phyloP scores from a whole-genome alignment of 2,888 invertebrate genomes.

The Pristionchus entomophagus region DNA sequence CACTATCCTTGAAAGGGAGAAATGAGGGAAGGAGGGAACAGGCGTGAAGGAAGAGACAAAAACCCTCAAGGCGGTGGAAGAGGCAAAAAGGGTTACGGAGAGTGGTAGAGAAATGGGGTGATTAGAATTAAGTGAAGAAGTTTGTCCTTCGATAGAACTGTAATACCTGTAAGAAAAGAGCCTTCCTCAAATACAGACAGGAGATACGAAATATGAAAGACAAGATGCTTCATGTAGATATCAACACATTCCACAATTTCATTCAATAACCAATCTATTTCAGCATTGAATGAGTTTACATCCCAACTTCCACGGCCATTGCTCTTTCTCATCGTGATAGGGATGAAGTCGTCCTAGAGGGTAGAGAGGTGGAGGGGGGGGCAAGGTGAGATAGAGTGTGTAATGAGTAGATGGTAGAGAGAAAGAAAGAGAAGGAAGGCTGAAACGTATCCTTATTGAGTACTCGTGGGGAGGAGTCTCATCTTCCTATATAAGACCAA shows the following conservation, averaged over 20 bases:
- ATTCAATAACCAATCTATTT: not conserved
- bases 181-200: not conserved
- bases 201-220: not conserved
- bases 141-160: not conserved
- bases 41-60: conserved; percentile 41
- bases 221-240: too few relatives aligned
- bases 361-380: too few relatives aligned
- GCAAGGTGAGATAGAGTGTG: not conserved
- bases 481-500: not conserved
- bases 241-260: too few relatives aligned
- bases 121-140: not conserved
- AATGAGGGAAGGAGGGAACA: conserved; percentile 31
- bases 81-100: not conserved
- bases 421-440: not conserved
- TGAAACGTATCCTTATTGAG: conserved; percentile 27
- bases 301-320: not conserved
- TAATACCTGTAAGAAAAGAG: not conserved
- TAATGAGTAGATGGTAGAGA: not conserved
- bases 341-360: not conserved
- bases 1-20: conserved; percentile 41
- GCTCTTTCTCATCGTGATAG: not conserved
- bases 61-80: conserved; percentile 9
- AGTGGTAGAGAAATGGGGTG: not conserved
- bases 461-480: conserved; percentile 18
- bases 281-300: not conserved